Evolutionary conservation across 2,888 invertebrate genomes (phyloP).

Genomic region (Drosophila kuntzei): DNA sequence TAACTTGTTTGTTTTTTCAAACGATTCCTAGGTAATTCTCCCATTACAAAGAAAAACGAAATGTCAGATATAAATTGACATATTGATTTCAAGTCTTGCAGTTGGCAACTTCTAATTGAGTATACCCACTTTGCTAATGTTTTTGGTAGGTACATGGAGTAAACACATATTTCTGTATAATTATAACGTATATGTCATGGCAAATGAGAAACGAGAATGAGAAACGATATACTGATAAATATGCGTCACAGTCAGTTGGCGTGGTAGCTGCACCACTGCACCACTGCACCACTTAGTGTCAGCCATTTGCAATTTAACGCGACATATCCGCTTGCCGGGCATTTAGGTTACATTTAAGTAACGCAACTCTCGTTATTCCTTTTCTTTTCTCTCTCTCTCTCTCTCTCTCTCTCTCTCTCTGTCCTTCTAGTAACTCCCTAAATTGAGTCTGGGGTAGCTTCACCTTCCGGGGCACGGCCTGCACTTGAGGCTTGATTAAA

Average conservation of each 20-base stretch:
- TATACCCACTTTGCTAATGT: background rate
- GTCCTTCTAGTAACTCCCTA: background rate
- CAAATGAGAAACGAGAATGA: constrained; percentile 16
- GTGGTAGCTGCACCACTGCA: constrained; percentile 16
- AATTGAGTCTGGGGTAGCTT: constrained; percentile 12
- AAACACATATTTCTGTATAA: constrained; percentile 37
- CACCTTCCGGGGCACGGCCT: constrained; percentile 58
- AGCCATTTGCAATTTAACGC: constrained; percentile 67
- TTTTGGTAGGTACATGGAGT: background rate
- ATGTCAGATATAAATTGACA: too few relatives aligned
- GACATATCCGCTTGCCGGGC: constrained; percentile 77
- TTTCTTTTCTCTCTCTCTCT: too few relatives aligned
- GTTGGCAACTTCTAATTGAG: too few relatives aligned
- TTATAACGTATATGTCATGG: constrained; percentile 42
- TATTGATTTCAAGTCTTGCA: too few relatives aligned
- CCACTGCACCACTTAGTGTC: constrained; percentile 60
- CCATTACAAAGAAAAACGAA: background rate
- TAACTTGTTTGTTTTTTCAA: background rate
- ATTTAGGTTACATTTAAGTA: constrained; percentile 74
- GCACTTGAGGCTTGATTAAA: constrained; percentile 49
- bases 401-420: background rate
- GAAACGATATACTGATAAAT: constrained; percentile 26
- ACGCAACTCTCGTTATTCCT: constrained; percentile 32
- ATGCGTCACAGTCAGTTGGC: constrained; percentile 18
- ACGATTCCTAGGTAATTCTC: background rate